Percentiles rank a stretch among this genome's conserved stretches.
phyloP scores from a whole-genome alignment of 2,797 vertebrate genomes.

The Pseudomugil tenellus region DNA sequence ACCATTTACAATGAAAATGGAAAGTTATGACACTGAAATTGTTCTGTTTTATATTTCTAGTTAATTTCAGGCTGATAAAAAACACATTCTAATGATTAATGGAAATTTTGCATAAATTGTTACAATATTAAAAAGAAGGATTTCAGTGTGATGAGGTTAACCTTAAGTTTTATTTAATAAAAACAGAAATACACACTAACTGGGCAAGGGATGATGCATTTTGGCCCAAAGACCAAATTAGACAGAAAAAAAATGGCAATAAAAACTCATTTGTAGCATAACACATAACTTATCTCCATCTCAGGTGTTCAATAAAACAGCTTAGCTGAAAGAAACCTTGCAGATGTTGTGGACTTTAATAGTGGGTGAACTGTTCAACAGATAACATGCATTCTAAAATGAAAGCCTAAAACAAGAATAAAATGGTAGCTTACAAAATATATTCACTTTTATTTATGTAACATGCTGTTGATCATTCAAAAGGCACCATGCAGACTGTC shows the following conservation, averaged over 20 bases:
- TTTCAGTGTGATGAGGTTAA: not conserved
- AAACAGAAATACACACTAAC: not conserved
- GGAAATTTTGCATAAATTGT: not conserved
- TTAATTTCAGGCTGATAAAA: not conserved
- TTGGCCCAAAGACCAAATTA: no score
- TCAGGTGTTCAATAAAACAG: slow-evolving; percentile 49
- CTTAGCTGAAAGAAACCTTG: slow-evolving; percentile 60
- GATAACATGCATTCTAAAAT: slow-evolving; percentile 46
- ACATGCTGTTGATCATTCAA: slow-evolving; percentile 64
- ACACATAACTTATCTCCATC: slow-evolving; percentile 59
- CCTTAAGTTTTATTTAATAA: not conserved
- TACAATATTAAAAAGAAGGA: not conserved
- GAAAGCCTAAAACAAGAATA: slow-evolving; percentile 62
- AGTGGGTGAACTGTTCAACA: slow-evolving; percentile 24
- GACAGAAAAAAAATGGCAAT: not conserved
- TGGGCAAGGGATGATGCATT: not conserved
- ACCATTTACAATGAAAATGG: not conserved
- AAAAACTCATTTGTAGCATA: slow-evolving; percentile 42
- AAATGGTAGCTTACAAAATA: slow-evolving; percentile 53
- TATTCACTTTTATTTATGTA: slow-evolving; percentile 52
- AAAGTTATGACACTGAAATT: not conserved
- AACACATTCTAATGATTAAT: not conserved
- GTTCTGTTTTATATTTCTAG: not conserved
- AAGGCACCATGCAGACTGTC: slow-evolving; percentile 50
- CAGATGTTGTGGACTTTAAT: slow-evolving; percentile 56